phyloP scores from a whole-genome alignment of 2,113 vertebrate genomes.

The Petrocephalus microphthalmus region DNA sequence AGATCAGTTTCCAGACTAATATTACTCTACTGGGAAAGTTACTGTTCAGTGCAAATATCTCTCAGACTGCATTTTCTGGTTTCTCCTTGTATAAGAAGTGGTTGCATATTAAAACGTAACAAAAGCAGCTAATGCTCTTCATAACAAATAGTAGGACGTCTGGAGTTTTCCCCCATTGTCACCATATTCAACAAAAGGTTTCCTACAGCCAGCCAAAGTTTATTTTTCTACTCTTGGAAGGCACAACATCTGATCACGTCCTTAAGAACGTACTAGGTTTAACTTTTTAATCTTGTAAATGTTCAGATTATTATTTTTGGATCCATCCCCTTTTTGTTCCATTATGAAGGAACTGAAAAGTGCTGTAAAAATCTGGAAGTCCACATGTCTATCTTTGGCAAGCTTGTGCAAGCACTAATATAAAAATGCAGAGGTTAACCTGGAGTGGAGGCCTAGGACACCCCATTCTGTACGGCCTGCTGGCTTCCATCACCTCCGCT shows the following conservation, averaged over 20 bases:
- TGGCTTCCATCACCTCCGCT: constrained; percentile 67
- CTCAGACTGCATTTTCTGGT: constrained; percentile 82
- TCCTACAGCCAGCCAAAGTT: constrained; percentile 88
- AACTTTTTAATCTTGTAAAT: constrained; percentile 62
- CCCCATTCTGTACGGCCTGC: constrained; percentile 81
- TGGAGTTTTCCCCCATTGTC: constrained; percentile 65
- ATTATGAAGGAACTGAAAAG: constrained; percentile 82
- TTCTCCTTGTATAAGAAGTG: constrained; percentile 89
- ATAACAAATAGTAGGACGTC: constrained; percentile 76
- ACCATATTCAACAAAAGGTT: constrained; percentile 69
- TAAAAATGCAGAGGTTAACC: constrained; percentile 69
- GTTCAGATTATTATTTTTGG: constrained; percentile 36
- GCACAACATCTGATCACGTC: constrained; percentile 96
- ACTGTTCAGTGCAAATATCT: constrained; percentile 94
- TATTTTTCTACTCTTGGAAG: constrained; percentile 97
- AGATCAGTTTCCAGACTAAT: constrained; percentile 90
- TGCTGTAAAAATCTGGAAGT: constrained; percentile 86
- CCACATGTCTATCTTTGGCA: constrained; percentile 98
- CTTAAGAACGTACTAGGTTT: constrained; percentile 83
- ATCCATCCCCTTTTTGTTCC: constrained; percentile 81
- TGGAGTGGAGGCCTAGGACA: constrained; percentile 83
- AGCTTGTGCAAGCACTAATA: constrained; percentile 97
- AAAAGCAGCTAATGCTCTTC: constrained; percentile 96
- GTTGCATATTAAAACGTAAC: constrained; percentile 99
- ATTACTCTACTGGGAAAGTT: constrained; percentile 77